These are phyloP conservation scores for Anolis carolinensis DNA, from an alignment of 2,113 vertebrate species.

Conservation along the genomic window DNA sequence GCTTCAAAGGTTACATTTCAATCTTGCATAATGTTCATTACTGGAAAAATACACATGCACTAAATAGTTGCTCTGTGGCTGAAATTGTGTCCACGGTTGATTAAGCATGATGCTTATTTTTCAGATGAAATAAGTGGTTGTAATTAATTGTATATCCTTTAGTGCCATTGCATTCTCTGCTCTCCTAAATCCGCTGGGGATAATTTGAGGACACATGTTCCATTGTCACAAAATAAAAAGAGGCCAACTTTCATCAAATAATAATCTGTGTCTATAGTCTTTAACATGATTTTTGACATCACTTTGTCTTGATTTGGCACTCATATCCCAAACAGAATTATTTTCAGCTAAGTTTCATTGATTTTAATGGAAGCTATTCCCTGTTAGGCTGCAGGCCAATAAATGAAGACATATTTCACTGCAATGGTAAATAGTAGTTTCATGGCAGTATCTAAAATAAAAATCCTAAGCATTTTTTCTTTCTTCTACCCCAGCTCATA, in stretches of 20 bases:
- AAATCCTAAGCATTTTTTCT: not conserved
- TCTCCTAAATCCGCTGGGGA: conserved; percentile 25
- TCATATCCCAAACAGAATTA: conserved; percentile 25
- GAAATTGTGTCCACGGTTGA: not conserved
- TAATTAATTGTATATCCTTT: conserved; percentile 35
- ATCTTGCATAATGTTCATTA: not conserved
- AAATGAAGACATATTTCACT: conserved; percentile 1
- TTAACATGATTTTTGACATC: conserved; percentile 26
- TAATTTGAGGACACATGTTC: conserved; percentile 25
- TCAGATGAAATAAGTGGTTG: conserved; percentile 12
- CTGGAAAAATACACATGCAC: not conserved
- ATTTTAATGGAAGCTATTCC: conserved; percentile 40
- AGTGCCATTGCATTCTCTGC: conserved; percentile 7
- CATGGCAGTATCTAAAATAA: not conserved
- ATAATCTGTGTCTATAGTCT: not conserved
- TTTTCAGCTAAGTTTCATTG: not conserved
- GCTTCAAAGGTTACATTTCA: conserved; percentile 40
- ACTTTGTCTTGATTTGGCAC: not conserved
- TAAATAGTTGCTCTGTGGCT: not conserved
- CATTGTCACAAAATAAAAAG: conserved; percentile 10
- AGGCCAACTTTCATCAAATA: not conserved
- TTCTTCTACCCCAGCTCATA: not conserved
- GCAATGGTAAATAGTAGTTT: not conserved
- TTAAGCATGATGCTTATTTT: conserved; percentile 37
- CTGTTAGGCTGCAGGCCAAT: conserved; percentile 42